Base-by-base conservation (phyloP, 2,113 vertebrate species). In the Holacanthus passer region DNA sequence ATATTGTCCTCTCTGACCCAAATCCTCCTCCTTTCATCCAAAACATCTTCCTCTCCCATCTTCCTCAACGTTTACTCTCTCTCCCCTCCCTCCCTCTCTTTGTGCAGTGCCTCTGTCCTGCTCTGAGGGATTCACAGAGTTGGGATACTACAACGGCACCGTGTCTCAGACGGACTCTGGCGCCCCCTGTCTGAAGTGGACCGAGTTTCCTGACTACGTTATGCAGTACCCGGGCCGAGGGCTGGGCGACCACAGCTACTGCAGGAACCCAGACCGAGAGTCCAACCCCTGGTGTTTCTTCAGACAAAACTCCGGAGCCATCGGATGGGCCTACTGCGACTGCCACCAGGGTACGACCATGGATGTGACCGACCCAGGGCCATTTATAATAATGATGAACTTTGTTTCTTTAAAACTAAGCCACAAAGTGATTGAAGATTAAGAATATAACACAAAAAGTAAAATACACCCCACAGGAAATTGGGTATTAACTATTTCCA, bases 201-300 rank as follows among this genome's bases (percentile, higher is more conserved):
- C 95, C 0, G 96, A 97, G 82, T 98, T 98, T 79, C 97, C 97
- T 0, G 97, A 98, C 91, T 98, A 98, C 0, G 91, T 97, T 6
- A 95, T 96, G 95, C 97, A 97, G 92, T 98, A 98, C 84, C 97
- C 97, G 14, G 95, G 95, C n/a, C 93, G 94, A 22, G 97, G 97
- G 17, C 88, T 98, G 70, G 97, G 97, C 1, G 94, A 96, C 82
- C 97, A 98, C 94, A 97, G 93, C 88, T 96, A 94, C 91, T 98
- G 97, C 94, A 94, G 97, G 86, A 98, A 96, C 93, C 97, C 97
- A 0, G 97, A 98, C 0, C 95, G 96, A 0, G 96, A 96, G 79
- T 81, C 87, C 20, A 95, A 93, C 2, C 97, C 97, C 11, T 98
- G 97, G 97, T 98, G 97, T 85, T 98, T 98, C 93, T 97, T 96